These are phyloP conservation scores for Zapus hudsonius DNA, from an alignment of 2,113 vertebrate species.

Conservation along the genomic window DNA sequence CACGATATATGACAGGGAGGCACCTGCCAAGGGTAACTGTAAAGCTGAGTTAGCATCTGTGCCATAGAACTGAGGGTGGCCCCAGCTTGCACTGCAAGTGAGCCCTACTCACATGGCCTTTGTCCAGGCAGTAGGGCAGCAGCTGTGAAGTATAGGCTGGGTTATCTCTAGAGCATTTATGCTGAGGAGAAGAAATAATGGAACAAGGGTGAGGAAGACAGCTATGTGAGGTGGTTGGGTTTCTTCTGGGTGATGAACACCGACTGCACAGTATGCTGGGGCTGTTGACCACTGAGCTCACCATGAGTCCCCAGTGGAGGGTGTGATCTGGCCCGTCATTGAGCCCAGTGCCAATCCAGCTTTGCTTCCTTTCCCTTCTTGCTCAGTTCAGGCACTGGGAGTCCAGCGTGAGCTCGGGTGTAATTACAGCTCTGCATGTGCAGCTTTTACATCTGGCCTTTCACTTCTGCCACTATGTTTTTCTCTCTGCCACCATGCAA, in stretches of 20 bases:
- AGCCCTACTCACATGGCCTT: not conserved
- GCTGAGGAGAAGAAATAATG: not conserved
- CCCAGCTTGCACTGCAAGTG: not conserved
- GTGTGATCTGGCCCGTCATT: no score
- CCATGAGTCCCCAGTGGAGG: not conserved
- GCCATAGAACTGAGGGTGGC: not conserved
- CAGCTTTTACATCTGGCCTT: constrained; percentile 50
- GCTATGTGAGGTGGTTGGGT: not conserved
- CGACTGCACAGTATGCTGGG: rapidly evolving
- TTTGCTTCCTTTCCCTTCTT: not conserved
- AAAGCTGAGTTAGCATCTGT: rapidly evolving
- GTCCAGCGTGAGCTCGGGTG: not conserved
- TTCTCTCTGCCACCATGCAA: not conserved
- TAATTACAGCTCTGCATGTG: constrained; percentile 58
- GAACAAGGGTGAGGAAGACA: no score
- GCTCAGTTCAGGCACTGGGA: no score
- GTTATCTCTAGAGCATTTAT: not conserved
- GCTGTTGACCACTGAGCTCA: not conserved
- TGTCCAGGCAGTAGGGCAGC: not conserved
- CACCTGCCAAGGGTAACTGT: no score
- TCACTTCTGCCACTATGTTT: constrained; percentile 42
- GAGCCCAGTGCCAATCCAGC: not conserved
- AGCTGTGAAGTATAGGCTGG: rapidly evolving
- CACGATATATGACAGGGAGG: not conserved
- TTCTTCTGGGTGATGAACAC: not conserved